phyloP scores from a whole-genome alignment of 2,797 vertebrate genomes.

The Novumbra hubbsi region DNA sequence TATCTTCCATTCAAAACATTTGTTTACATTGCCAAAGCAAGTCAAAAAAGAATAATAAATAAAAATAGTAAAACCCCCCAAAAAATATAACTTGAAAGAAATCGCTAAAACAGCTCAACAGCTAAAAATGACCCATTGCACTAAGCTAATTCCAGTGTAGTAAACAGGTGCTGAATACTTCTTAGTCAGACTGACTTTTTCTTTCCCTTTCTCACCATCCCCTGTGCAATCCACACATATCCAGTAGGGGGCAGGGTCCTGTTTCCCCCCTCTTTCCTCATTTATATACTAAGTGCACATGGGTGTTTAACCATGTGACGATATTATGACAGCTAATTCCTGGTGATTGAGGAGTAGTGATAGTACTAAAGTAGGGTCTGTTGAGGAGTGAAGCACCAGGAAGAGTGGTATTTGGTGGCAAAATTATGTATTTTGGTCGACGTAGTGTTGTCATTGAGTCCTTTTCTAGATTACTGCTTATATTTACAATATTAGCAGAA shows the following conservation, averaged over 20 bases:
- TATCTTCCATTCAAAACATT: no score
- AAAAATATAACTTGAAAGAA: no score
- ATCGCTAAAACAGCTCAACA: no score
- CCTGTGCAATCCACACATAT: slow-evolving; percentile 53
- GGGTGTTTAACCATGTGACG: slow-evolving; percentile 67
- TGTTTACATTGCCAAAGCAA: no score
- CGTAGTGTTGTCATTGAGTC: neutral
- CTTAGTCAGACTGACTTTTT: neutral
- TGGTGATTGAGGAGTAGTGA: slow-evolving; percentile 52
- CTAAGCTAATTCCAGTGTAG: no score
- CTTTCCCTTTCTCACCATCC: neutral
- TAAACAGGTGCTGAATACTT: no score
- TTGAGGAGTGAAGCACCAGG: neutral
- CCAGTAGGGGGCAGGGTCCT: slow-evolving; percentile 79
- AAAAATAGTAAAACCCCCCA: no score
- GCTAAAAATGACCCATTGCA: no score
- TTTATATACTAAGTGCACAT: slow-evolving; percentile 49
- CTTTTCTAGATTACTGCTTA: neutral
- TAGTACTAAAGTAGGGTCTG: no score
- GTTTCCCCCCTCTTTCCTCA: slow-evolving; percentile 43
- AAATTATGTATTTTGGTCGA: neutral
- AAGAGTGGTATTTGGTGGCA: neutral
- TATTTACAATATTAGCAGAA: neutral
- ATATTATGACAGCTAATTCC: slow-evolving; percentile 74
- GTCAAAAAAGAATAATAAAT: no score